A percentile compares a stretch with the other conserved stretches of the same genome.
Evolutionary conservation across 2,797 vertebrate genomes (phyloP).

Genomic region (Hapalemur alaotrensis): DNA sequence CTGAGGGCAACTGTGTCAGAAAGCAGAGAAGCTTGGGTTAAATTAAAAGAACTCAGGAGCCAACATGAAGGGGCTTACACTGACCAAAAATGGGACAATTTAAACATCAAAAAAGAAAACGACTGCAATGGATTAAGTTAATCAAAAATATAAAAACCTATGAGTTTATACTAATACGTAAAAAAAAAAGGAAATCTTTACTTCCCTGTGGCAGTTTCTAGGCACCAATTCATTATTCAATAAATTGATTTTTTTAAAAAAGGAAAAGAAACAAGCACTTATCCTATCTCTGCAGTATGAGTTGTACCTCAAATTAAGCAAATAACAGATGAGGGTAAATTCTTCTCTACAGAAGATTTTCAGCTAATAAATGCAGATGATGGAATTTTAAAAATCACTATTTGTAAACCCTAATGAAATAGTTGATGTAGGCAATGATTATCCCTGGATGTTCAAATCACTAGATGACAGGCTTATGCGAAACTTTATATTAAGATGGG

Average conservation of each 20-base stretch:
- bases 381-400: neutral
- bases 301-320: neutral
- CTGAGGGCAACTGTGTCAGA: neutral
- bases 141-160: slow-evolving; percentile 15
- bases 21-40: neutral
- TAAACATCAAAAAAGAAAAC: slow-evolving; percentile 29
- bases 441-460: neutral
- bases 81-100: neutral
- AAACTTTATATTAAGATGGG: neutral
- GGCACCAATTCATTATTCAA: slow-evolving; percentile 36
- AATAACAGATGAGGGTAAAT: neutral
- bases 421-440: neutral
- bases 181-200: neutral
- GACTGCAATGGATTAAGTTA: slow-evolving; percentile 4
- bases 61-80: neutral
- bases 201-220: slow-evolving; percentile 8
- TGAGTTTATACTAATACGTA: neutral
- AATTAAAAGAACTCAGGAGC: neutral
- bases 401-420: neutral
- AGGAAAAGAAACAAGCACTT: neutral
- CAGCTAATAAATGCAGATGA: slow-evolving; percentile 17
- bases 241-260: neutral
- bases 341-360: neutral
- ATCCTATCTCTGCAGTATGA: neutral
- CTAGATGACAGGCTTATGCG: neutral